Base-by-base conservation (phyloP, 2,113 vertebrate species). In the Burhinus bistriatus region DNA sequence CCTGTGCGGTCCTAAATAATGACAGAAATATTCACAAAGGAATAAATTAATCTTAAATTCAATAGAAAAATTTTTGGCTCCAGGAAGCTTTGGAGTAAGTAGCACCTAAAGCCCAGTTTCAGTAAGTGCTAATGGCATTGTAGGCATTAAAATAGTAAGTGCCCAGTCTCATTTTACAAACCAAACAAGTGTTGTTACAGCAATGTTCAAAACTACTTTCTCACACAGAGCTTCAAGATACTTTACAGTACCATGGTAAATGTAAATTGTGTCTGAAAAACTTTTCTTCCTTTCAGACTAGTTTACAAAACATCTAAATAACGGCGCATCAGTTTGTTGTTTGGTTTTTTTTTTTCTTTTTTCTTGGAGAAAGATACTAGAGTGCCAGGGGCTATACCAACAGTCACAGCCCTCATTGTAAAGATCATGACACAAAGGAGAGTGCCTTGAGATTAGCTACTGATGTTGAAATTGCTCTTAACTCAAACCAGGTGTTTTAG, bases 261-360 rank as follows among this genome's bases (percentile, higher is more conserved):
- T n/a, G 4, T 75, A 42, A 22, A 34, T 3, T 8, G 18, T 55
- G 4, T 27, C 5, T 66, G 36, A 66, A 89, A 66, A 90, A 8
- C 4, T 55, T 61, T 55, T 77, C 20, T 81, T 87, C 29, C 14
- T 73, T 87, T 64, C 49, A 59, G 25, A 45, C 8, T 3, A 0
- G 1, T 77, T 81, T 40, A 81, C 54, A 65, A 69, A 94, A 69
- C 8, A 49, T 6, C 23, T n/a, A 9, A 84, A 47, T 61, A 76
- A 34, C 16, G 30, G 12, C 0, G 0, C 25, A 51, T 4, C 2
- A 14, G 4, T 75, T 83, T 82, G 3, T 1, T 32, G 20, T 15
- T 65, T 30, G 27, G 3, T 11, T 26, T 45, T 45, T 45, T 15
- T 12, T 51, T 49, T 23, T 9, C 47, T 45, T 47, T 75, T 64